Base-by-base conservation (phyloP, 2,113 vertebrate species). In the Lophius piscatorius region DNA sequence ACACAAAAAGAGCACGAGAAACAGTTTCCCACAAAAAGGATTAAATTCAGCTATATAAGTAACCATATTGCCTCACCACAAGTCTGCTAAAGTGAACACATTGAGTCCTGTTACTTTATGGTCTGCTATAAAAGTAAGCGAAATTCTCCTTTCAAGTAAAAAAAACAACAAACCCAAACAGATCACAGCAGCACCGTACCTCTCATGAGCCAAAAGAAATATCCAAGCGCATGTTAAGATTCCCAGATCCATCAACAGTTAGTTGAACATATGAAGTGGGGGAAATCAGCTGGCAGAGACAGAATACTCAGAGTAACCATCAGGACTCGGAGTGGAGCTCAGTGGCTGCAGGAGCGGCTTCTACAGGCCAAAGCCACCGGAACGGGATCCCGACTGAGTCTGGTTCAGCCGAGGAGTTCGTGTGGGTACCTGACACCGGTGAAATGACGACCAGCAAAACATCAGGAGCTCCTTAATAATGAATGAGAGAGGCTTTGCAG, bases 401-500 rank as follows among this genome's bases (percentile, higher is more conserved):
- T 36, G 44, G 55, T 42, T 60, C 62, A 48, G 51, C 40, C 67
- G 70, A 62, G 68, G 71, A 60, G 41, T 78, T 40, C 16, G 39
- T 22, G 49, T 29, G 55, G 51, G 74, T 76, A 87, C 68, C 68
- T 74, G 87, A 89, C 65, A 89, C 82, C 82, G 1, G 64, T 63
- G 71, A 63, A 39, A 55, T 13, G 42, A 50, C 23, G 39, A 52
- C 59, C 34, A 58, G 71, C 36, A 58, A 55, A 78, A 66, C 79
- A 83, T 58, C 70, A 77, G 55, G 76, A 83, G 70, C 75, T 76
- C 65, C 63, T 87, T 66, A 88, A 89, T 88, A 88, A 83, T 88
- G 82, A 75, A 87, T 72, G 76, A 85, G 66, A 36, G 3, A 62
- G 45, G 58, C n/a, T 57, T 57, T 40, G 34, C 14, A 36, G 54